These are phyloP conservation scores for Micropoecilia bifurca DNA, from an alignment of 2,797 vertebrate species.

Conservation along the genomic window DNA sequence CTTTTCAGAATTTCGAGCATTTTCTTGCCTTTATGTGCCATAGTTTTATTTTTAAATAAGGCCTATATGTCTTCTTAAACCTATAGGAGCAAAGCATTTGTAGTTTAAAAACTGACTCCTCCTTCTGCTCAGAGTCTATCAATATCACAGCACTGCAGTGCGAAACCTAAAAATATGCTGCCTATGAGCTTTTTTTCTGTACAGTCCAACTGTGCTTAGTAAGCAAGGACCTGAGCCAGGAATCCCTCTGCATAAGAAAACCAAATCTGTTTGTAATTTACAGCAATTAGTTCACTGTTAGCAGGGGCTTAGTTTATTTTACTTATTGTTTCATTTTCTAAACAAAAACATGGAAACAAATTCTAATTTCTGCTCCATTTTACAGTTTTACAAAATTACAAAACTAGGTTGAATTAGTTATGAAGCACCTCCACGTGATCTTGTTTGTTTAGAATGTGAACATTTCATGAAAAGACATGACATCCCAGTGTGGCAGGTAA, in stretches of 20 bases:
- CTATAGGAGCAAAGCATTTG: slow-evolving; percentile 19
- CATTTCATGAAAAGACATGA: background rate
- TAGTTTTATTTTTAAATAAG: background rate
- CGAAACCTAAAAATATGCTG: slow-evolving; percentile 48
- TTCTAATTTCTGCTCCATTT: background rate
- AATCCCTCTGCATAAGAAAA: slow-evolving; percentile 28
- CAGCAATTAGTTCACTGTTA: background rate
- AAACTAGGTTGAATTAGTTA: background rate
- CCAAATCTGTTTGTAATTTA: slow-evolving; percentile 4
- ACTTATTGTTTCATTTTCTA: slow-evolving; percentile 1
- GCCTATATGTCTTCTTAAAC: background rate
- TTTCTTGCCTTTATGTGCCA: background rate
- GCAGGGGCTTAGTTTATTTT: background rate
- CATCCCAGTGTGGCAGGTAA: background rate
- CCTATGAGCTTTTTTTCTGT: slow-evolving; percentile 28
- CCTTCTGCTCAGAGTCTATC: slow-evolving; percentile 37
- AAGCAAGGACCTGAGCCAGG: slow-evolving; percentile 28
- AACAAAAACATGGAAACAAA: background rate
- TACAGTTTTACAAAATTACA: background rate
- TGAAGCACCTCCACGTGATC: background rate
- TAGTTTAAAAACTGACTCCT: slow-evolving; percentile 18
- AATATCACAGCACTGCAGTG: slow-evolving; percentile 39
- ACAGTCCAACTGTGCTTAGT: slow-evolving; percentile 38
- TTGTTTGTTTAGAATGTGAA: background rate
- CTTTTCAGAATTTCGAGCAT: background rate